Evolutionary conservation across 2,888 invertebrate species (phyloP).

Genomic region (Thymelicus acteon): DNA sequence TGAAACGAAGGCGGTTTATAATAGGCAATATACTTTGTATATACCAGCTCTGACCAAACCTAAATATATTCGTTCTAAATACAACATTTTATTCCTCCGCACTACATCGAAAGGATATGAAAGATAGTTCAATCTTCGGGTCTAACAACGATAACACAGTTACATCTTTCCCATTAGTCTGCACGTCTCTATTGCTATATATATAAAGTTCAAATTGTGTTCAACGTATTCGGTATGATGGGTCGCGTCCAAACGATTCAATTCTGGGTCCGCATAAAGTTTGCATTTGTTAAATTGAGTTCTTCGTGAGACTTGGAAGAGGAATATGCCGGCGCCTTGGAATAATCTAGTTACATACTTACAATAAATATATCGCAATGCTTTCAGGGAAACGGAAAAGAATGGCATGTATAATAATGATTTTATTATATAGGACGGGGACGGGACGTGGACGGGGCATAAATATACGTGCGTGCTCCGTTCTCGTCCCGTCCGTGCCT

Average conservation of each 20-base stretch:
- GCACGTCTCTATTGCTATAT: conserved; percentile 8
- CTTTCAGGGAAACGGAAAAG: not conserved
- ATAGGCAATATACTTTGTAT: no score
- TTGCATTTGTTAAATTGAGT: conserved; percentile 48
- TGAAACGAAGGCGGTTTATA: not conserved
- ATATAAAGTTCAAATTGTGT: conserved; percentile 23
- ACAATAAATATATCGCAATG: not conserved
- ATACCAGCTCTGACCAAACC: no score
- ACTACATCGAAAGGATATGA: conserved; percentile 24
- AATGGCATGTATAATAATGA: not conserved
- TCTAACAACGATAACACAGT: conserved; percentile 22
- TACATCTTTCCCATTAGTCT: conserved; percentile 6
- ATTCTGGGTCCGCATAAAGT: conserved; percentile 63
- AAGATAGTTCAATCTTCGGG: conserved; percentile 29
- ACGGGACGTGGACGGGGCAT: no score
- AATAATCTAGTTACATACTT: conserved; percentile 4
- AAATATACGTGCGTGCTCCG: no score
- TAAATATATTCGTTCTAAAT: not conserved
- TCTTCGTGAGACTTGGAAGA: conserved; percentile 20
- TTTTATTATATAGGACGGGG: no score
- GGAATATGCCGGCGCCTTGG: conserved; percentile 4
- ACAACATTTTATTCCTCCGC: not conserved
- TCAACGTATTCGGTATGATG: not conserved
- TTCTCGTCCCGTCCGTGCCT: no score
- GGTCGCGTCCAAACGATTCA: conserved; percentile 55